These are phyloP conservation scores for Phycodurus eques DNA, from an alignment of 2,113 vertebrate genomes.

Conservation along the genomic window DNA sequence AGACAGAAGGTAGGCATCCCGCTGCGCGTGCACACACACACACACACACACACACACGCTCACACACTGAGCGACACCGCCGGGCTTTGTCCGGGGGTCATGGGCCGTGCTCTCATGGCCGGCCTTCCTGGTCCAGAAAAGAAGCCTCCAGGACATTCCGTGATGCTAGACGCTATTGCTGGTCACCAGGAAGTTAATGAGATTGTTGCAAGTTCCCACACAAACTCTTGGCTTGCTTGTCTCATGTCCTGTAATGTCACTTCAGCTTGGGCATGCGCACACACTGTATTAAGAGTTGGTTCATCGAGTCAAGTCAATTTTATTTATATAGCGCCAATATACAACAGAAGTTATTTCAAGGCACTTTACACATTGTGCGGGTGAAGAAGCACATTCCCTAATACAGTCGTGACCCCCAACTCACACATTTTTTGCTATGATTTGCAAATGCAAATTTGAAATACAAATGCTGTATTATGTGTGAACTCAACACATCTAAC, in stretches of 20 bases:
- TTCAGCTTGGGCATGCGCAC: constrained; percentile 3
- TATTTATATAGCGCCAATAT: not conserved
- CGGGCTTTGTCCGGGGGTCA: constrained; percentile 81
- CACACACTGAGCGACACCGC: constrained; percentile 61
- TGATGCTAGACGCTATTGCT: constrained; percentile 78
- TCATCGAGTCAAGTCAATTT: not conserved
- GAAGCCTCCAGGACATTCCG: constrained; percentile 83
- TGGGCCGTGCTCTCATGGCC: constrained; percentile 80
- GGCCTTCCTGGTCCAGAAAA: constrained; percentile 72
- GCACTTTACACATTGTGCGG: not conserved
- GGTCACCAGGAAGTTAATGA: constrained; percentile 58
- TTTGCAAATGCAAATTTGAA: no score
- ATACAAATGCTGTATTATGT: no score
- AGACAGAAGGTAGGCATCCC: constrained; percentile 69
- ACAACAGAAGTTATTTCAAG: not conserved
- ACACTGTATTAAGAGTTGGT: not conserved
- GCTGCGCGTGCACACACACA: constrained; percentile 73
- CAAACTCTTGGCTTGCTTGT: not conserved
- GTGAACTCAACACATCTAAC: no score
- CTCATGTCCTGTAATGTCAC: constrained; percentile 12
- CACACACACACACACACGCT: constrained; percentile 59
- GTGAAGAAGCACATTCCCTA: not conserved
- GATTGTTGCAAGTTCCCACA: constrained; percentile 62
- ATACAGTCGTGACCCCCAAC: no score
- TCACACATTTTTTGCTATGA: no score